phyloP scores from a whole-genome alignment of 2,888 invertebrate species.

The Campoplex nolae region DNA sequence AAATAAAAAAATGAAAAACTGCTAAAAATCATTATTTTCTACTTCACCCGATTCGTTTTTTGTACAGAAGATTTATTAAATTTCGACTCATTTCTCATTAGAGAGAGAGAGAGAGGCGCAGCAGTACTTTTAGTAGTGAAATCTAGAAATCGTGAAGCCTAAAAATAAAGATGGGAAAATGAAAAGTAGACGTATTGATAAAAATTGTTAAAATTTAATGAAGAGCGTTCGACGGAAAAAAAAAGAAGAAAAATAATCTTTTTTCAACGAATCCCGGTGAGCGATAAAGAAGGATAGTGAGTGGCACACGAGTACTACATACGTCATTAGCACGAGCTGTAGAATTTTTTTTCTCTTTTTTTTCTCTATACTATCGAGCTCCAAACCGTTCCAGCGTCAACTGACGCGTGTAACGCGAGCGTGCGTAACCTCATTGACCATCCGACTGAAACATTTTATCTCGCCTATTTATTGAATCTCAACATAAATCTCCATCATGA shows the following conservation, averaged over 20 bases:
- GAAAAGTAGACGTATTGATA: neutral
- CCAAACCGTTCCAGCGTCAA: slow-evolving; percentile 4
- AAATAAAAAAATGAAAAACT: no score
- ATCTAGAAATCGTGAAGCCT: no score
- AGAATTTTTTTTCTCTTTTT: slow-evolving; percentile 18
- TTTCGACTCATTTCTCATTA: neutral
- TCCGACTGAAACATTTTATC: slow-evolving; percentile 33
- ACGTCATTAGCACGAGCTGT: slow-evolving; percentile 5
- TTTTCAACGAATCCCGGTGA: neutral
- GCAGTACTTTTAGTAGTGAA: no score
- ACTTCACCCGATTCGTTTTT: neutral
- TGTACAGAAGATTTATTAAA: neutral
- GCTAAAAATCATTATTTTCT: neutral
- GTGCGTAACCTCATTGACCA: slow-evolving; percentile 54
- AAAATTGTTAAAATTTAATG: neutral
- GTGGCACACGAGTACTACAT: neutral
- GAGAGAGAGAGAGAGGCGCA: neutral
- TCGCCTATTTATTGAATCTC: slow-evolving; percentile 49
- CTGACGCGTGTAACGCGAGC: slow-evolving; percentile 32
- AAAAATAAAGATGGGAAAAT: no score
- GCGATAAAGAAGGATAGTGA: no score
- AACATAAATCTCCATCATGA: slow-evolving; percentile 31
- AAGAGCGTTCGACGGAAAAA: neutral
- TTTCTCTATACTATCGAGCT: slow-evolving; percentile 3
- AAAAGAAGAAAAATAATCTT: neutral